These are phyloP conservation scores for Neoscelio sp. DNA, from an alignment of 2,888 invertebrate genomes.

Conservation along the genomic window DNA sequence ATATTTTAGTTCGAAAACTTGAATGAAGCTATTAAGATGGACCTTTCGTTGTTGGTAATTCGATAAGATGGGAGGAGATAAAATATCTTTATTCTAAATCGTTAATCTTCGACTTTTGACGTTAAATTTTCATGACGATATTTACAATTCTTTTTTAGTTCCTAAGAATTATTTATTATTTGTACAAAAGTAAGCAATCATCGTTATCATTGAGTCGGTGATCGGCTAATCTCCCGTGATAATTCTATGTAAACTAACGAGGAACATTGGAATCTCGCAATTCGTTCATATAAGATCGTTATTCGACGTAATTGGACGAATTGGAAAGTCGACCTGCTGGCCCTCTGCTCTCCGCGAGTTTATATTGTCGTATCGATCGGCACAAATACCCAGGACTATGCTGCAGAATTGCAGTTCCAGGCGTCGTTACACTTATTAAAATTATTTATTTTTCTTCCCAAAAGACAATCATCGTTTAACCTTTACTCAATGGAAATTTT, in stretches of 20 bases:
- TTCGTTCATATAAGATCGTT: constrained; percentile 61
- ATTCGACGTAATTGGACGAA: constrained; percentile 73
- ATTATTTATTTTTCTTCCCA: constrained; percentile 14
- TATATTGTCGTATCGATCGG: constrained; percentile 72
- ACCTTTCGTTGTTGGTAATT: no score
- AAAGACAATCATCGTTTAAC: not conserved
- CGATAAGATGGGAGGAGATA: no score
- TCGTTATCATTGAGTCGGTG: constrained; percentile 23
- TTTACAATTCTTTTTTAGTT: no score
- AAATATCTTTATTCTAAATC: no score
- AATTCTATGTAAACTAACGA: constrained; percentile 43
- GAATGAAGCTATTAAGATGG: no score
- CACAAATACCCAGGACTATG: constrained; percentile 66
- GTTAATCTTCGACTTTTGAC: no score
- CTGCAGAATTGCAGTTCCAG: constrained; percentile 66
- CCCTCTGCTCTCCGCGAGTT: constrained; percentile 61
- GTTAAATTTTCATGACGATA: no score
- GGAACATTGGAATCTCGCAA: constrained; percentile 40
- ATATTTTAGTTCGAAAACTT: no score
- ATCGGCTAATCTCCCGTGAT: constrained; percentile 42
- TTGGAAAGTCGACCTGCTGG: constrained; percentile 71
- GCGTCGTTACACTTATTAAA: constrained; percentile 36
- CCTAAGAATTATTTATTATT: no score
- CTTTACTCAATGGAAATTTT: not conserved
- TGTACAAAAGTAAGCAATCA: constrained; percentile 25